Conservation (phyloP, 2,888 invertebrate genomes). For the Tortrix viridana region DNA sequence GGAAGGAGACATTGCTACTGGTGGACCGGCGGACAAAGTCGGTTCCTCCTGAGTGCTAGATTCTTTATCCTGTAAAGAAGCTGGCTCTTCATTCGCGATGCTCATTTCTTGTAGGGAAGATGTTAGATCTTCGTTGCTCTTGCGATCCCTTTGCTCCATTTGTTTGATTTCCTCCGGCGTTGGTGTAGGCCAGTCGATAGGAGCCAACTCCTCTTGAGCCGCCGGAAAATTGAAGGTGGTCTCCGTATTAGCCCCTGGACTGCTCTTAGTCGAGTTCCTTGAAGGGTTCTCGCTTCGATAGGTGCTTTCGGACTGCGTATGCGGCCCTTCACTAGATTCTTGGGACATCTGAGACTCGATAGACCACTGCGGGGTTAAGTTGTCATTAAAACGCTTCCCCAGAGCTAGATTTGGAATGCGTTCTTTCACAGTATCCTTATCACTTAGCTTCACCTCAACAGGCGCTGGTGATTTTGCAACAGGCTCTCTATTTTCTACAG, state of each 20-base stretch:
- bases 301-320: slow-evolving; percentile 85
- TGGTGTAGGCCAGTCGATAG: slow-evolving; percentile 45
- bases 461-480: slow-evolving; percentile 9
- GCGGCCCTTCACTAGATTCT: slow-evolving; percentile 86
- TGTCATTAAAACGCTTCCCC: slow-evolving; percentile 73
- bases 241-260: slow-evolving; percentile 72
- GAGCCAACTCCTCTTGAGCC: slow-evolving; percentile 56
- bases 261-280: slow-evolving; percentile 77
- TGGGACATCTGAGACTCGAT: slow-evolving; percentile 87
- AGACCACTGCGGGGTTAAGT: slow-evolving; percentile 86
- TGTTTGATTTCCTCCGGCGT: slow-evolving; percentile 20
- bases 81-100: slow-evolving; percentile 59
- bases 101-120: slow-evolving; percentile 69
- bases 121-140: slow-evolving; percentile 65
- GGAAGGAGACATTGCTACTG: slow-evolving; percentile 17
- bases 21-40: slow-evolving; percentile 19
- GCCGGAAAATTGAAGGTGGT: slow-evolving; percentile 72
- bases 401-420: slow-evolving; percentile 74
- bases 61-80: slow-evolving; percentile 40
- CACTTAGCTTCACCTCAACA: slow-evolving; percentile 69
- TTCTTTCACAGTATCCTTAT: slow-evolving; percentile 70
- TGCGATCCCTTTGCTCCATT: slow-evolving; percentile 50
- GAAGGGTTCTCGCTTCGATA: slow-evolving; percentile 85
- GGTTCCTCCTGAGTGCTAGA: slow-evolving; percentile 43
- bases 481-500: neutral